phyloP scores from a whole-genome alignment of 2,888 invertebrate species.

The Synergus itoensis region DNA sequence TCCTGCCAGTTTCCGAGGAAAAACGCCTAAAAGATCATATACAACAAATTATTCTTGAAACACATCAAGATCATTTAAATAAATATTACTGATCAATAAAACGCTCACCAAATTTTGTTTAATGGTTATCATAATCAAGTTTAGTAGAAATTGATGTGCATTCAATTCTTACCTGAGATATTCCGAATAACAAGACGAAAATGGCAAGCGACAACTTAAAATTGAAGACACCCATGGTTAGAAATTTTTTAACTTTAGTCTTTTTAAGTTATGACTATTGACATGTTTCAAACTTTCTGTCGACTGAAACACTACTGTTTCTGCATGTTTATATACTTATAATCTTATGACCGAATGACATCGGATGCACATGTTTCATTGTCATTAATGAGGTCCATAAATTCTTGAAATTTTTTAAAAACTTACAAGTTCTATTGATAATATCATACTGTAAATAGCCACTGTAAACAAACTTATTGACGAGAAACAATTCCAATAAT shows the following conservation, averaged over 20 bases:
- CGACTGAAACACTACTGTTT: not conserved
- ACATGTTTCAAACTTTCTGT: not conserved
- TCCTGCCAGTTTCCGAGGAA: constrained; percentile 21
- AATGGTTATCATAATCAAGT: too few species aligned
- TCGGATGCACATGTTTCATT: not conserved
- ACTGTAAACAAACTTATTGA: too few species aligned
- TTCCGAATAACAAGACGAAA: not conserved
- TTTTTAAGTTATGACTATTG: too few species aligned
- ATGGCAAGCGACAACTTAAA: not conserved
- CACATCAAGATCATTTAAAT: too few species aligned
- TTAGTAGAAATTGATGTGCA: too few species aligned
- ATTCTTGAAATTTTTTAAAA: not conserved
- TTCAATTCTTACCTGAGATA: constrained; percentile 26
- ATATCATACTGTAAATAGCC: too few species aligned
- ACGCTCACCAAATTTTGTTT: not conserved
- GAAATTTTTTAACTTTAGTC: not conserved
- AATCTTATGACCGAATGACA: not conserved
- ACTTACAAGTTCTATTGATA: not conserved
- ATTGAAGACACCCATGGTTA: constrained; percentile 3
- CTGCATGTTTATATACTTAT: constrained; percentile 15
- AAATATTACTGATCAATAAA: not conserved
- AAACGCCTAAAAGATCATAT: not conserved
- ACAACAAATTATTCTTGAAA: not conserved
- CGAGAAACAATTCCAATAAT: not conserved
- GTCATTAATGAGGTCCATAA: not conserved